Evolutionary conservation across 1,140 invertebrate species (phyloP), one percentile per base, ranked within the genome.

Genomic region (Telenomus remus): DNA sequence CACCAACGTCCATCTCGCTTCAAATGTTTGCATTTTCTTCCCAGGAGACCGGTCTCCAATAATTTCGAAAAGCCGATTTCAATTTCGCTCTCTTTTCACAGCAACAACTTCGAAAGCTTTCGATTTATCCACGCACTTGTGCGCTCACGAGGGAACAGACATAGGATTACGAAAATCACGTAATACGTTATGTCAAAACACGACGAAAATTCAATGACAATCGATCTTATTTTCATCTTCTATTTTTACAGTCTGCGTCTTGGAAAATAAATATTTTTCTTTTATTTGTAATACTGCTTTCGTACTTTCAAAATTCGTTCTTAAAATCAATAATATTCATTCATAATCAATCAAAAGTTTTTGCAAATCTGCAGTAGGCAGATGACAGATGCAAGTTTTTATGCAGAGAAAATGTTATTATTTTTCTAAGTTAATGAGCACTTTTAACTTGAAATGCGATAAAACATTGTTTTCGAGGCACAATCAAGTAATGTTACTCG

Each of bases 51-150:
- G 48, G 68, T 54, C 71, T 74, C 66, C 79, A 80, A 82, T 83
- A 86, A 87, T 87, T 87, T 87, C 82, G 78, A 81, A 87, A 87
- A 86, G 85, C 84, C 84, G 84, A 86, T 88, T 87, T 85, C 84
- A 87, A 86, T 87, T 86, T 73, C 80, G 80, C 69, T 83, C 82
- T 78, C 80, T 79, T 85, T 86, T 86, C 82, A 82, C 68, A 81
- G 79, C 73, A 80, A 80, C 79, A 82, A 82, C 82, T 84, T 84
- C 68, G 79, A 84, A 81, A 80, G 78, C 75, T 68, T 68, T 78
- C 76, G 70, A 78, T 78, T 78, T 74, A 71, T 68, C 71, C 34
- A 75, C 76, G 66, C 66, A 71, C 71, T 78, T 78, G 75, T 63
- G 60, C 68, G 44, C 39, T 56, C 56, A 60, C 64, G 61, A 79